These are phyloP conservation scores for Diaprepes abbreviatus DNA, from an alignment of 2,888 invertebrate species.

Conservation along the genomic window DNA sequence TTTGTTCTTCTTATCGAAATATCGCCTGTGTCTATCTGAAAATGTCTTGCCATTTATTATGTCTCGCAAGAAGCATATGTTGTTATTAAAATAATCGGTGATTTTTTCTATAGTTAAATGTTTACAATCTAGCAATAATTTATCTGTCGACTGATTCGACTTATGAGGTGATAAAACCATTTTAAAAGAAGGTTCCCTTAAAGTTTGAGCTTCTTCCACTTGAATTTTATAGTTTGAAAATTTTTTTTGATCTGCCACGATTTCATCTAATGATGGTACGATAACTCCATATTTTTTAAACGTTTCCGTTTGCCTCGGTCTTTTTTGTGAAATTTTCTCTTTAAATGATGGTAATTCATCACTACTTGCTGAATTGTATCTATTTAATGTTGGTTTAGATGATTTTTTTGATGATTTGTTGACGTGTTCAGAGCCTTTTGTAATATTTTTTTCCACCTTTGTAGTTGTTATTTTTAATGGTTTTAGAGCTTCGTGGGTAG, in stretches of 20 bases:
- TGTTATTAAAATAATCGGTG: slow-evolving; percentile 49
- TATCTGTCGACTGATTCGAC: slow-evolving; percentile 9
- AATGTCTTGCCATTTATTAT: slow-evolving; percentile 51
- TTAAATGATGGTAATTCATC: slow-evolving; percentile 50
- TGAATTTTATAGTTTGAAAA: slow-evolving; percentile 47
- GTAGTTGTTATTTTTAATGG: background rate
- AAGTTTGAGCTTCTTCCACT: slow-evolving; percentile 42
- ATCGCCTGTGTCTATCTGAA: slow-evolving; percentile 51
- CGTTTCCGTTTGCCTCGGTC: slow-evolving; percentile 42
- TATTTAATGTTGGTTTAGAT: slow-evolving; percentile 24
- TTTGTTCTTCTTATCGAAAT: slow-evolving; percentile 18
- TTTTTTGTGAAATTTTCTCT: slow-evolving; percentile 33
- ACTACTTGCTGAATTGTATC: slow-evolving; percentile 46
- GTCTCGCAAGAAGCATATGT: slow-evolving; percentile 45
- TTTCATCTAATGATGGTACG: slow-evolving; percentile 54
- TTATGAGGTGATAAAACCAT: slow-evolving; percentile 42
- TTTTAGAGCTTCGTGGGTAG: background rate
- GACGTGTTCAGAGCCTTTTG: background rate
- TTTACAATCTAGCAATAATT: slow-evolving; percentile 53
- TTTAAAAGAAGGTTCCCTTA: slow-evolving; percentile 45
- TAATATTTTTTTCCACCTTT: background rate
- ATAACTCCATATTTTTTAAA: slow-evolving; percentile 55
- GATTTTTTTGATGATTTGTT: background rate
- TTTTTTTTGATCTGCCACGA: slow-evolving; percentile 51
- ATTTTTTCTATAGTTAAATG: slow-evolving; percentile 51